Percentiles rank a stretch among this genome's conserved stretches.
Conservation (phyloP, 2,113 vertebrate species). For the Scopus umbretta region DNA sequence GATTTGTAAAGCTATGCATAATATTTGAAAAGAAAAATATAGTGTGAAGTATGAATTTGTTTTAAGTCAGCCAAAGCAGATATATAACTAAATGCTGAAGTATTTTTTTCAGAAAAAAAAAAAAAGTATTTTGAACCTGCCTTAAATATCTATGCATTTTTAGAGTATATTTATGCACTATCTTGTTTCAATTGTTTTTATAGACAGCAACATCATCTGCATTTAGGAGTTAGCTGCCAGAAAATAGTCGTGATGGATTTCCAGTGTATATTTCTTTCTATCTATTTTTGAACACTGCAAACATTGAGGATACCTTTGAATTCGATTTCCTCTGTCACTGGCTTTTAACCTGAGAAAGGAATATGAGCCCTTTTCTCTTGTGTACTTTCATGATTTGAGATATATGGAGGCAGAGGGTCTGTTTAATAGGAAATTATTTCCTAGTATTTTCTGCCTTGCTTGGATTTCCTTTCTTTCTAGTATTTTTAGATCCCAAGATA, state of each 20-base stretch:
- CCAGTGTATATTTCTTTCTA: background rate
- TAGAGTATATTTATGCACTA: background rate
- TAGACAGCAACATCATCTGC: background rate
- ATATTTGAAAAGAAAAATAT: background rate
- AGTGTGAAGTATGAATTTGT: background rate
- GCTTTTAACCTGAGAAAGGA: constrained; percentile 51
- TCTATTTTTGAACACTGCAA: constrained; percentile 4
- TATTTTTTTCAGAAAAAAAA: background rate
- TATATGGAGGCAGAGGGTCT: constrained; percentile 23
- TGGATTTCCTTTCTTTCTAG: constrained; percentile 68
- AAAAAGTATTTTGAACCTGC: background rate
- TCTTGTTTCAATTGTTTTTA: background rate
- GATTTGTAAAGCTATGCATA: background rate
- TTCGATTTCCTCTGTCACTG: constrained; percentile 45
- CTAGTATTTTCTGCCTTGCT: constrained; percentile 57
- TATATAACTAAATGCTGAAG: background rate
- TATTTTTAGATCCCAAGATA: constrained; percentile 75
- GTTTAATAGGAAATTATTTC: constrained; percentile 57
- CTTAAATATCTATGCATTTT: background rate
- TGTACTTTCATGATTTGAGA: background rate
- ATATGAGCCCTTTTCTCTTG: background rate
- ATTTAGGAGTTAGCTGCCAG: background rate
- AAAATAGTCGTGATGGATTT: background rate
- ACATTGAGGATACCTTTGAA: background rate
- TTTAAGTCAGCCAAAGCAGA: background rate